Base-by-base conservation (phyloP, 1,140 invertebrate species). In the Rhynchophorus ferrugineus region DNA sequence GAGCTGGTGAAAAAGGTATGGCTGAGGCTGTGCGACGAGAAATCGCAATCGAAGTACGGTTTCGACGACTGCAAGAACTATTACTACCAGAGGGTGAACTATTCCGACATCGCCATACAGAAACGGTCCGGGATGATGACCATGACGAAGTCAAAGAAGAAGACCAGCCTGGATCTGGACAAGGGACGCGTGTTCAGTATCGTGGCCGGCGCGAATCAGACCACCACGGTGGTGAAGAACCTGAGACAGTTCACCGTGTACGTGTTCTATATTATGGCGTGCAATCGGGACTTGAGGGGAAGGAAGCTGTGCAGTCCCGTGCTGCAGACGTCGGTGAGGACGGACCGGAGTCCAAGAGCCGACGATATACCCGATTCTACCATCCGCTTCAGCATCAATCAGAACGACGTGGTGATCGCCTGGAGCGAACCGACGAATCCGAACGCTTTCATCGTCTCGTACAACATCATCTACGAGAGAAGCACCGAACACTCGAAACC, bases 361-460 rank as follows among this genome's bases (percentile, higher is more conserved):
- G 76, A 78, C 54, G 60, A 69, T 44, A 53, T 76, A 0, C 57
- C 47, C 0, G 20, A 55, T 3, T 60, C 62, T 3, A 60, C 62
- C 61, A 46, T 63, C 0, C 59, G 69, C 1, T 20, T 43, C 11
- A 5, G 11, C 3, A 44, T 60, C 3, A 70, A 73, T 50, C 67
- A 69, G 9, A 49, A 61, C 1, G 60, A 67, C 29, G 66, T 68
- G 1, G 63, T 69, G 8, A 60, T 85, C 2, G 67, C 58, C 7
- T 87, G 84, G 84, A 61, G 68, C 1, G 68, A 76, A 54, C 82
- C 83, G 2, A 57, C 58, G 3, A 41, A 75, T 17, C 80, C 82
- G 0, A 87, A 87, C 64, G 78, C 78, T 0, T 59, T 79, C 0
- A 78, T 84, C 33, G 66, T 84, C 1, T 72, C 75, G 0, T 85